phyloP scores from a whole-genome alignment of 2,113 vertebrate genomes.

The Charina bottae region DNA sequence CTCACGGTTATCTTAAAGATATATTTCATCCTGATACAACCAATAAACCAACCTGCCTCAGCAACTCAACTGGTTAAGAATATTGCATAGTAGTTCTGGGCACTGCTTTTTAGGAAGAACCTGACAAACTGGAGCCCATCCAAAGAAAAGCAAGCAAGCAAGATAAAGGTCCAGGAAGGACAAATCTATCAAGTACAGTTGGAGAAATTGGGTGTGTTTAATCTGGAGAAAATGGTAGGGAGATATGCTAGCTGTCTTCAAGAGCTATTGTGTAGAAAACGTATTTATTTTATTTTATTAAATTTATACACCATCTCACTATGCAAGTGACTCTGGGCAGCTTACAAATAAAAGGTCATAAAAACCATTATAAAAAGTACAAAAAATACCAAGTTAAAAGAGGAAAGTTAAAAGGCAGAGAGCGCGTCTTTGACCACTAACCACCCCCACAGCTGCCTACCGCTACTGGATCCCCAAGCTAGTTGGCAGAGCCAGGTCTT shows the following conservation, averaged over 20 bases:
- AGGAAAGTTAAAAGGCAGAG: no score
- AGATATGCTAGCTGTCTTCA: background rate
- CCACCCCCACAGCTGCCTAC: no score
- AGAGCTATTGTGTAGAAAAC: background rate
- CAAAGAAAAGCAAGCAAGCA: background rate
- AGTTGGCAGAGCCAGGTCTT: no score
- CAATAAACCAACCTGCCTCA: background rate
- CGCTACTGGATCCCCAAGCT: no score
- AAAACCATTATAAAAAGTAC: no score
- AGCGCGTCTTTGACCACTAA: no score
- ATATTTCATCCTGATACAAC: background rate
- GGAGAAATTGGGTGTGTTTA: background rate
- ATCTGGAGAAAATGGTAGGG: background rate
- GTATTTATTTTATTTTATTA: no score
- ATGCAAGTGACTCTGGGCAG: no score
- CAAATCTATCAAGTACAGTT: background rate
- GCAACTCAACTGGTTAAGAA: background rate
- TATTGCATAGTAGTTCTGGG: background rate
- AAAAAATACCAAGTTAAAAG: no score
- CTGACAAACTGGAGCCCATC: background rate
- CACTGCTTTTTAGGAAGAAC: background rate
- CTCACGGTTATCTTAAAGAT: background rate
- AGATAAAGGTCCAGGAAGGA: background rate
- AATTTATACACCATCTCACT: no score
- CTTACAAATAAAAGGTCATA: no score